These are phyloP conservation scores for Archocentrus centrarchus DNA, from an alignment of 2,113 vertebrate genomes.

Conservation along the genomic window DNA sequence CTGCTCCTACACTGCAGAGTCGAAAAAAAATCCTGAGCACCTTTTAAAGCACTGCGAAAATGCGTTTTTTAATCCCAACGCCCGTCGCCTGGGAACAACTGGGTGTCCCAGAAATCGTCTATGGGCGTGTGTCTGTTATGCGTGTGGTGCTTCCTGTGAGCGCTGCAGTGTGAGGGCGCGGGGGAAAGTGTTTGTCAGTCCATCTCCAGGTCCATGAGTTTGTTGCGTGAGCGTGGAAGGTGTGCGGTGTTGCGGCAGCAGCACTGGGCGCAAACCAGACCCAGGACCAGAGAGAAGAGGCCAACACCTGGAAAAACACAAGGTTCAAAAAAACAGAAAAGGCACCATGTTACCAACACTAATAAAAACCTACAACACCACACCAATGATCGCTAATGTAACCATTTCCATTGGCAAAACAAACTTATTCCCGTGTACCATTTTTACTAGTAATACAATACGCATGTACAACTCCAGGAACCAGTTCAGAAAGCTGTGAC, in stretches of 20 bases:
- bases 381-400: rapidly evolving
- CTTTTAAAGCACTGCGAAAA: constrained; percentile 9
- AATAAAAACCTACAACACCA: rapidly evolving
- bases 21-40: constrained; percentile 40
- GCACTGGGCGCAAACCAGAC: constrained; percentile 90
- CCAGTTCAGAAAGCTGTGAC: not conserved
- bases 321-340: not conserved
- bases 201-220: constrained; percentile 94
- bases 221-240: constrained; percentile 84
- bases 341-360: not conserved
- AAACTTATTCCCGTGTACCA: rapidly evolving
- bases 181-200: constrained; percentile 85
- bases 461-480: no score
- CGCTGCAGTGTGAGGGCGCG: constrained; percentile 60
- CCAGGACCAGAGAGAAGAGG: constrained; percentile 92
- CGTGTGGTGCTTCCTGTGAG: constrained; percentile 58
- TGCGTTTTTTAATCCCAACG: constrained; percentile 56
- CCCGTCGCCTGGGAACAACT: constrained; percentile 59
- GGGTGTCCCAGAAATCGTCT: constrained; percentile 73
- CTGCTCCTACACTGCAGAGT: constrained; percentile 60
- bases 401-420: rapidly evolving
- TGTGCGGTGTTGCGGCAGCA: constrained; percentile 89
- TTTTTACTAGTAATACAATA: not conserved
- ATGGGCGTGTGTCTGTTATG: constrained; percentile 53
- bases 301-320: constrained; percentile 77